Conservation (phyloP, 2,797 vertebrate genomes). For the Tokudaia muenninki region DNA sequence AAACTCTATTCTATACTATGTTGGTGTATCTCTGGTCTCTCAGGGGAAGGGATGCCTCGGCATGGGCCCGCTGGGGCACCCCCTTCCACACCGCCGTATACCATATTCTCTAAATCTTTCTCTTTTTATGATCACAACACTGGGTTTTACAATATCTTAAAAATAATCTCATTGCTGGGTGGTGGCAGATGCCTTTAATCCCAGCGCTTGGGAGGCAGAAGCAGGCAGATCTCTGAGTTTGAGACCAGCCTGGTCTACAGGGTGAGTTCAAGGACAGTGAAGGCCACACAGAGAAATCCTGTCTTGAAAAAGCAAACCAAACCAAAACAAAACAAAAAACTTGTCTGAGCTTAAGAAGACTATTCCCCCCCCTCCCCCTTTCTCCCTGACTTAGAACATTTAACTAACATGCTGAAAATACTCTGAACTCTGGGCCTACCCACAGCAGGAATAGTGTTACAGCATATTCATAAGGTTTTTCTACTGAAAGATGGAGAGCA, state of each 20-base stretch:
- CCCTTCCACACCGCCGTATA: no score
- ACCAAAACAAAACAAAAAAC: neutral
- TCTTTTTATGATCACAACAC: no score
- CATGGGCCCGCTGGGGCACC: no score
- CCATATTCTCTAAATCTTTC: no score
- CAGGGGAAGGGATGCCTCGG: no score
- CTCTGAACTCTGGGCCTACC: neutral
- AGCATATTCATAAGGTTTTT: conserved; percentile 38
- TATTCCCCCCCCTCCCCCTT: conserved; percentile 8
- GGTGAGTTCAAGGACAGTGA: neutral
- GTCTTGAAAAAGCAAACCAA: neutral
- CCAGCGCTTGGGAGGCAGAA: neutral
- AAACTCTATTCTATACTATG: no score
- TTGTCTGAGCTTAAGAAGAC: conserved; percentile 47
- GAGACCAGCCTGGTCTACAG: neutral
- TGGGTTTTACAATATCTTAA: conserved; percentile 45
- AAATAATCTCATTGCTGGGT: neutral
- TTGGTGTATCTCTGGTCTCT: no score
- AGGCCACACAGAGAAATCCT: neutral
- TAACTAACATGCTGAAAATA: conserved; percentile 19
- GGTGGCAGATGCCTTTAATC: neutral
- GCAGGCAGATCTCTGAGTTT: neutral
- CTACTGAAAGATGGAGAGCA: conserved; percentile 32
- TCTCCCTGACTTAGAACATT: conserved; percentile 22
- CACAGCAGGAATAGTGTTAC: neutral